These are phyloP conservation scores for Triops cancriformis DNA, from an alignment of 1,140 invertebrate species.

Conservation along the genomic window DNA sequence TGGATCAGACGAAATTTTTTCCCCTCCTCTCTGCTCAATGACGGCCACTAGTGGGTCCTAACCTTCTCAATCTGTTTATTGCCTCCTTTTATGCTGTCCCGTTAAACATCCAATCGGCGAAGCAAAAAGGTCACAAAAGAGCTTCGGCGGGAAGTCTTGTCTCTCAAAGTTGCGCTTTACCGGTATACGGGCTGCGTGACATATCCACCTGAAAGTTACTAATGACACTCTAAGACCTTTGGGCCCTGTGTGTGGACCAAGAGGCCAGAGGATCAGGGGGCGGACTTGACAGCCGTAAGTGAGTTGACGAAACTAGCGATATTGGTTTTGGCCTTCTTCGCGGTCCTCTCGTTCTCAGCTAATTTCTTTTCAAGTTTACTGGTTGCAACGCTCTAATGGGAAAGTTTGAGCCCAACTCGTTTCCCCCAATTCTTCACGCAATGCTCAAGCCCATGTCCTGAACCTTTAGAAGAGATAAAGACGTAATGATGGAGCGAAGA, in stretches of 20 bases:
- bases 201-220: constrained; percentile 1
- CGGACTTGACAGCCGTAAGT: neutral
- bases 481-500: constrained; percentile 5
- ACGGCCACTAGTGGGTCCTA: neutral
- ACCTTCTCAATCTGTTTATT: constrained; percentile 14
- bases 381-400: neutral
- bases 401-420: neutral
- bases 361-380: neutral
- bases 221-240: neutral
- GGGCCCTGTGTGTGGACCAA: neutral
- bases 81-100: neutral
- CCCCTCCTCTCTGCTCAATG: neutral
- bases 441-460: neutral
- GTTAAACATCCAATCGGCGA: neutral
- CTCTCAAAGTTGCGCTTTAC: neutral
- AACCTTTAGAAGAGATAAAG: neutral
- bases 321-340: neutral
- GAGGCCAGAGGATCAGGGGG: neutral
- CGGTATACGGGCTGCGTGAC: neutral
- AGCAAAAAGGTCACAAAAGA: neutral
- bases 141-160: neutral
- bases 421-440: neutral
- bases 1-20: constrained; percentile 2
- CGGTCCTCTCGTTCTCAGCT: neutral
- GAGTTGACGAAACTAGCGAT: neutral